Evolutionary conservation across 2,113 vertebrate genomes (phyloP).

Genomic region (Oplegnathus fasciatus): DNA sequence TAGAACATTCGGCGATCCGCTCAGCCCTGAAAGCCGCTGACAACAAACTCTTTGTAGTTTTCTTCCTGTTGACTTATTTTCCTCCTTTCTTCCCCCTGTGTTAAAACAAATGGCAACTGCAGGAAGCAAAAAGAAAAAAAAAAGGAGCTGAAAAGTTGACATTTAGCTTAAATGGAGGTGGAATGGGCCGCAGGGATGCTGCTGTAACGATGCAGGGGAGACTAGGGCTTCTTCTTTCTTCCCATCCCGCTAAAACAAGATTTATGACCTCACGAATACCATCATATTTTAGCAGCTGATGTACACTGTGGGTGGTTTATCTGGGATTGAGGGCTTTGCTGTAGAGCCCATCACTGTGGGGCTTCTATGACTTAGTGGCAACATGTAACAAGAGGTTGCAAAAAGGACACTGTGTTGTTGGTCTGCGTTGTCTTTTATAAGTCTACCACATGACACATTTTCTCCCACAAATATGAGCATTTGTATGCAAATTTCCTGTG

Average conservation of each 20-base stretch:
- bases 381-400: conserved; percentile 64
- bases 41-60: conserved; percentile 71
- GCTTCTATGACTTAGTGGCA: conserved; percentile 76
- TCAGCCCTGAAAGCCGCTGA: conserved; percentile 74
- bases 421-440: conserved; percentile 18
- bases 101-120: conserved; percentile 84
- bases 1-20: conserved; percentile 56
- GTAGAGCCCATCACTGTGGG: conserved; percentile 81
- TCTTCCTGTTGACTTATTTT: conserved; percentile 81
- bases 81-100: conserved; percentile 66
- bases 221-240: conserved; percentile 77
- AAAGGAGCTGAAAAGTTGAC: conserved; percentile 83
- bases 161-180: conserved; percentile 87
- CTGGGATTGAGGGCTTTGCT: conserved; percentile 84
- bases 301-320: conserved; percentile 84
- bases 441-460: conserved; percentile 12
- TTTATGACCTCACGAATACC: conserved; percentile 84
- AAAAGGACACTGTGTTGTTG: conserved; percentile 56
- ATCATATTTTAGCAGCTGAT: conserved; percentile 86
- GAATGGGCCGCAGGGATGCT: conserved; percentile 83
- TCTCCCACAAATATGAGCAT: background rate
- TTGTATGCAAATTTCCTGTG: background rate
- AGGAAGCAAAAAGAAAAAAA: conserved; percentile 63
- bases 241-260: conserved; percentile 82
- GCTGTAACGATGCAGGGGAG: conserved; percentile 83